Evolutionary conservation across 2,113 vertebrate species (phyloP).

Genomic region (Lophochroa leadbeateri): DNA sequence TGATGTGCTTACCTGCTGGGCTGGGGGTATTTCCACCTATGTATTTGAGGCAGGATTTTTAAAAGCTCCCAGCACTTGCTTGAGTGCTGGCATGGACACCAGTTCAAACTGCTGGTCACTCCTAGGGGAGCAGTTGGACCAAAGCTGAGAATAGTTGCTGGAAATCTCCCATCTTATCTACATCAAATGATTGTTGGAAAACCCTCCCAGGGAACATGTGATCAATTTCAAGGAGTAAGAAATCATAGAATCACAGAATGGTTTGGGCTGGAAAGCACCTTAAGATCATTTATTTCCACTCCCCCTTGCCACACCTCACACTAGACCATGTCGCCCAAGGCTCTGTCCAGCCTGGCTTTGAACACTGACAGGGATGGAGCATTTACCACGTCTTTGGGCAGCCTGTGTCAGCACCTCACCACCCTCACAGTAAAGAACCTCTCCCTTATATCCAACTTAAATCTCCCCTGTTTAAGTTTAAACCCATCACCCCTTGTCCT

Average conservation of each 20-base stretch:
- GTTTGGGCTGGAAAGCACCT: background rate
- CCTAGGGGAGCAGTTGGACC: background rate
- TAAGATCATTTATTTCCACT: background rate
- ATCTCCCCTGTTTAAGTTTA: background rate
- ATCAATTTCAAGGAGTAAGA: background rate
- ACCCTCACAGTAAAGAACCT: background rate
- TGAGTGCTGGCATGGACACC: background rate
- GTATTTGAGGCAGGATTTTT: background rate
- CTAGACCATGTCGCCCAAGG: background rate
- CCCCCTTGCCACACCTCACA: background rate
- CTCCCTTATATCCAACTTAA: background rate
- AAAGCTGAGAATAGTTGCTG: background rate
- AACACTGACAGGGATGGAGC: background rate
- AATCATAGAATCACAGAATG: background rate
- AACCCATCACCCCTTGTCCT: background rate
- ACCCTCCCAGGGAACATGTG: background rate
- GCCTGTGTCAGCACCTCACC: background rate
- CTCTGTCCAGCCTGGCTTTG: background rate
- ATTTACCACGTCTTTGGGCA: background rate
- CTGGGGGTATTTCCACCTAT: fast-evolving
- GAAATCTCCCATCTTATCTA: background rate
- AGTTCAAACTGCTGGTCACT: background rate
- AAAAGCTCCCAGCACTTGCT: background rate
- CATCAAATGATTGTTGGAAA: background rate
- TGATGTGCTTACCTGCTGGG: background rate